A percentile compares a stretch with the other conserved stretches of the same genome.
Conservation (phyloP, 2,888 invertebrate genomes). For the Catocala sponsa region DNA sequence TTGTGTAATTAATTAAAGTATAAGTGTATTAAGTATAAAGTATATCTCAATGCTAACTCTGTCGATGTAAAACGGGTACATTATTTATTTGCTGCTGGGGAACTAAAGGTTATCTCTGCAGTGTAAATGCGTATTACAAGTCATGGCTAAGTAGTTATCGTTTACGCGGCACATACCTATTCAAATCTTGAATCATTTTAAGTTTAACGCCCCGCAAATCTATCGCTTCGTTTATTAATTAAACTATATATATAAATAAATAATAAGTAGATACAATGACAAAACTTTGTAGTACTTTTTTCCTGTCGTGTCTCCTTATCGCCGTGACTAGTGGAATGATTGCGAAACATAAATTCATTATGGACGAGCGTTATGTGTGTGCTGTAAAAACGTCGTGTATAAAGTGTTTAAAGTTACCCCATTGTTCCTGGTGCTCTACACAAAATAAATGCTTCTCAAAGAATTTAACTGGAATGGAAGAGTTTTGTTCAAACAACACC, state of each 20-base stretch:
- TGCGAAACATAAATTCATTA: slow-evolving; percentile 48
- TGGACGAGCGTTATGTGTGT: slow-evolving; percentile 75
- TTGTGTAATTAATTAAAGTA: neutral
- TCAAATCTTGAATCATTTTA: slow-evolving; percentile 11
- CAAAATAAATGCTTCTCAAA: slow-evolving; percentile 75
- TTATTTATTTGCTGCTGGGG: slow-evolving; percentile 57
- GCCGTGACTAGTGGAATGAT: slow-evolving; percentile 42
- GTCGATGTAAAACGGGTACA: slow-evolving; percentile 43
- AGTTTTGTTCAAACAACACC: slow-evolving; percentile 67
- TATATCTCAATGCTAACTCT: slow-evolving; percentile 8
- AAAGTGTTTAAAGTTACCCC: slow-evolving; percentile 73
- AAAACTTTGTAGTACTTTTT: slow-evolving; percentile 29
- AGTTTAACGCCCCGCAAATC: slow-evolving; percentile 11
- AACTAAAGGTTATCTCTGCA: slow-evolving; percentile 77
- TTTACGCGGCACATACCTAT: slow-evolving; percentile 9
- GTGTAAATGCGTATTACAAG: slow-evolving; percentile 64
- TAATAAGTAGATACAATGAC: slow-evolving; percentile 39
- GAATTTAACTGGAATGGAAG: slow-evolving; percentile 49
- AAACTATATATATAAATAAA: neutral
- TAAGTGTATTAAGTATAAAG: too few species aligned
- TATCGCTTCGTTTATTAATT: slow-evolving; percentile 14
- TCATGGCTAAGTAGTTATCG: slow-evolving; percentile 72
- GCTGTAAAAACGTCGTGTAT: slow-evolving; percentile 72
- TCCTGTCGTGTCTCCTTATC: slow-evolving; percentile 43
- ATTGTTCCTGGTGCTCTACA: slow-evolving; percentile 78